These are phyloP conservation scores for Orchesella cincta DNA, from an alignment of 1,140 invertebrate genomes.

Conservation along the genomic window DNA sequence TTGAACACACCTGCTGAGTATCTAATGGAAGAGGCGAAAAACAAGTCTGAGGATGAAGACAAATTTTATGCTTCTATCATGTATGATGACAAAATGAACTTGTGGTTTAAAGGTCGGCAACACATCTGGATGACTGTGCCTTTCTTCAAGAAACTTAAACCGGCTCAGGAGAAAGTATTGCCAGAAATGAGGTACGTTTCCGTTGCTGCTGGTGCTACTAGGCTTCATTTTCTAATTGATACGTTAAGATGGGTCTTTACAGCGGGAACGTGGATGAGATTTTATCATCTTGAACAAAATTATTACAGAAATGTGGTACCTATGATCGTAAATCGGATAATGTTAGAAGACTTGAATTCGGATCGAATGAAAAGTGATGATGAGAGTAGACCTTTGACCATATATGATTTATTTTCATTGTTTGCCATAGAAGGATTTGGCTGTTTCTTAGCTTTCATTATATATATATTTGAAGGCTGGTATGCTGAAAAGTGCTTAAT, in stretches of 20 bases:
- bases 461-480: too few relatives aligned
- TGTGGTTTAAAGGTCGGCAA: neutral
- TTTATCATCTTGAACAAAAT: neutral
- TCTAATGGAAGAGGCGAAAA: neutral
- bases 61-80: neutral
- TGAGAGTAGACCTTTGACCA: neutral
- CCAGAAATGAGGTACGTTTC: constrained; percentile 18
- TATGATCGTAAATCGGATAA: neutral
- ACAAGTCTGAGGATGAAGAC: neutral
- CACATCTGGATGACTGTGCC: neutral
- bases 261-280: constrained; percentile 10
- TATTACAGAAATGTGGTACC: constrained; percentile 13
- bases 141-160: neutral
- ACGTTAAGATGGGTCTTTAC: neutral
- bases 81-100: constrained; percentile 5
- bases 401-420: neutral
- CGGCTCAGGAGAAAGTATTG: neutral
- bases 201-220: neutral
- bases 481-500: too few relatives aligned
- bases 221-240: neutral
- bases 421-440: neutral
- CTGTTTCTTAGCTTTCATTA: too few relatives aligned
- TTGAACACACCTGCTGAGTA: neutral
- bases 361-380: neutral
- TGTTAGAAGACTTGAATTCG: neutral